A percentile compares a stretch with the other conserved stretches of the same genome.
Evolutionary conservation across 1,140 invertebrate species (phyloP).

Genomic region (Atopsyche davidsoni): DNA sequence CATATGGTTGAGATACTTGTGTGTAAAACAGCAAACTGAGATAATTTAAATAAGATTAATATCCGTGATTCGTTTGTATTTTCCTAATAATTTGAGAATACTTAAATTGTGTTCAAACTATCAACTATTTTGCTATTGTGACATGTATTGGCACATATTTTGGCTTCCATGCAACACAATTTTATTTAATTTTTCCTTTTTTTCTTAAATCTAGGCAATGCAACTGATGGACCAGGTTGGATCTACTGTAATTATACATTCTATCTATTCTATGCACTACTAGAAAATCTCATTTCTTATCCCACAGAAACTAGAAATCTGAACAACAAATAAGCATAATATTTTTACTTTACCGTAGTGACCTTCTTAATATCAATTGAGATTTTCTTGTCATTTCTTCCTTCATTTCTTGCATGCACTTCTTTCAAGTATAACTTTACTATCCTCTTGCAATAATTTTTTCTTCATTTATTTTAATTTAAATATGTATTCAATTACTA

Average conservation of each 20-base stretch:
- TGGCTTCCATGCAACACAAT: constrained; percentile 20
- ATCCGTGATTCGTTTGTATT: no score
- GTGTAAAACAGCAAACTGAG: not conserved
- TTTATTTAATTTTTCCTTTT: constrained; percentile 31
- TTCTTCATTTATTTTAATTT: no score
- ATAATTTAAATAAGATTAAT: not conserved
- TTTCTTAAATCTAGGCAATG: constrained; percentile 65
- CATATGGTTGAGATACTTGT: no score
- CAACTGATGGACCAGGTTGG: constrained; percentile 83
- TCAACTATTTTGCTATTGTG: not conserved
- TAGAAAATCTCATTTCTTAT: constrained; percentile 10
- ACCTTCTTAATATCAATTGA: not conserved
- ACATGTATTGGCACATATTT: not conserved
- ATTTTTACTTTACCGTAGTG: not conserved
- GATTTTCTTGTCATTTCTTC: constrained; percentile 17
- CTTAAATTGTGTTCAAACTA: no score
- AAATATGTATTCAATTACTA: no score
- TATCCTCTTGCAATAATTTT: no score
- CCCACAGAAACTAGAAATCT: no score
- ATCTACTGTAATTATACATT: constrained; percentile 74
- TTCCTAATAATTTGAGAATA: no score
- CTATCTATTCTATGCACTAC: constrained; percentile 22
- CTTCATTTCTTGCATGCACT: constrained; percentile 10
- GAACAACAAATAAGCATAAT: constrained; percentile 5
- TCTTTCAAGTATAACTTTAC: no score